These are phyloP conservation scores for Danio rerio DNA, from an alignment of 2,113 vertebrate species.

Conservation along the genomic window GRCz12tu NC_133194.1:2798501-2799000, in stretches of 20 bases:
- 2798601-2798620: not conserved
- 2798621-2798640: not conserved
- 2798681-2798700: conserved; percentile 75
- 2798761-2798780: conserved; percentile 38
- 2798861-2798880: not conserved
- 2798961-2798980: too few relatives aligned
- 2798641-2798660: conserved; percentile 52
- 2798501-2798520: too few relatives aligned
- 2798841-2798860: not conserved
- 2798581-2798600: not conserved
- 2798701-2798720: conserved; percentile 61
- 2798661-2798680: conserved; percentile 74
- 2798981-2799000: too few relatives aligned
- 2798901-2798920: not conserved
- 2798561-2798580: not conserved
- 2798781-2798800: conserved; percentile 46
- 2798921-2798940: not conserved
- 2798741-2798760: conserved; percentile 64
- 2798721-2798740: conserved; percentile 53
- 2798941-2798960: too few relatives aligned
- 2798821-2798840: conserved; percentile 28
- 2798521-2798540: too few relatives aligned
- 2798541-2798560: too few relatives aligned
- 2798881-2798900: not conserved
- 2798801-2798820: too few relatives aligned